Base-by-base conservation (phyloP, 2,113 vertebrate species). In the Hydrolagus affinis region DNA sequence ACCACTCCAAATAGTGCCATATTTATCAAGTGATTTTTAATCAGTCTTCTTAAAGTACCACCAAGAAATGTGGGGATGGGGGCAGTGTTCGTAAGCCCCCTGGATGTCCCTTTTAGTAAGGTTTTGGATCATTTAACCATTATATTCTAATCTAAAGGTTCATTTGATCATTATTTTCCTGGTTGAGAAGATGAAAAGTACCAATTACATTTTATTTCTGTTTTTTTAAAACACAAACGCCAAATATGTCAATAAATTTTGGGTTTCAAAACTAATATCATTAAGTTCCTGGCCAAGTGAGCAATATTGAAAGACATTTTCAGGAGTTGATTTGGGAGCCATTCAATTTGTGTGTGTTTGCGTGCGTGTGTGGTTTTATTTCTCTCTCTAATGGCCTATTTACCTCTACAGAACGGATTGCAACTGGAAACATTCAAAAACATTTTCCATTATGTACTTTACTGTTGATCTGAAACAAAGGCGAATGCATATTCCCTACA, bases 401-500 rank as follows among this genome's bases (percentile, higher is more conserved):
- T 83, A 32, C 78, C 28, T 21, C 60, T 64, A 83, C 9, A 17
- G 44, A 44, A 44, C 66, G 25, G 66, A 66, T 83, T 83, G 66
- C 60, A 83, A 66, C 78, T 83, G 62, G 78, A 83, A 68, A 66
- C 66, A 83, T 83, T 64, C 28, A 21, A 17, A 44, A 44, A 68
- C 59, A 28, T 83, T 66, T 80, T 83, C 78, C 78, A 83, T 60
- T 83, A 19, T 62, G 66, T 83, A 83, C 66, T 83, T 83, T 68
- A 83, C 62, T 83, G 66, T 83, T 66, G 66, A 83, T 30, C 78
- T 83, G 78, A 83, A 83, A 15, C 66, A 83, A 83, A 28, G 62
- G 78, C 66, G 78, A 83, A 83, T 83, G 78, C 78, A 83, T 83
- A 83, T 83, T 64, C 62, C 62, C 78, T 83, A 66, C 78, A 83